These are phyloP conservation scores for Dysdera silvatica DNA, from an alignment of 1,140 invertebrate genomes.

Conservation along the genomic window DNA sequence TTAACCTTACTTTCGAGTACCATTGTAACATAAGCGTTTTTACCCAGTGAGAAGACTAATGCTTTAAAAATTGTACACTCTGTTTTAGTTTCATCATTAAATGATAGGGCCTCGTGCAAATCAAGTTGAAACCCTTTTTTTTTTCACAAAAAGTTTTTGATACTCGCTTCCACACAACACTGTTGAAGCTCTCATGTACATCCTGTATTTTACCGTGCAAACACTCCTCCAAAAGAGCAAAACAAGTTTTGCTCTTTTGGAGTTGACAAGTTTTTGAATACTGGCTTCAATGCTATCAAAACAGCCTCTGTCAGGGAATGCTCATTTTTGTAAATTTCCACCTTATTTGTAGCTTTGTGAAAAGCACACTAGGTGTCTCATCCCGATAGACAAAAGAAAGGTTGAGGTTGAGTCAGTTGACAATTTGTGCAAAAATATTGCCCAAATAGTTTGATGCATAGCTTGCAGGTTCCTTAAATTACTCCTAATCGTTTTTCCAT, in stretches of 20 bases:
- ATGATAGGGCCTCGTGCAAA: background rate
- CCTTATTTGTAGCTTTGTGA: background rate
- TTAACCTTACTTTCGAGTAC: too few species aligned
- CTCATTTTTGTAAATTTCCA: constrained; percentile 3
- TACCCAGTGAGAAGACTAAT: constrained; percentile 1
- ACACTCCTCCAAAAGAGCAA: background rate
- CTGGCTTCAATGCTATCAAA: background rate
- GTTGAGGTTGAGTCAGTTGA: constrained; percentile 4
- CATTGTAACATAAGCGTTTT: background rate
- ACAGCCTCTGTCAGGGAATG: background rate
- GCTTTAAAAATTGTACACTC: background rate
- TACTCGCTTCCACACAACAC: background rate
- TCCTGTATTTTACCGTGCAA: background rate
- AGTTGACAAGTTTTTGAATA: background rate
- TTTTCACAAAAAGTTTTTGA: background rate
- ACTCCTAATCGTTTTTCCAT: background rate
- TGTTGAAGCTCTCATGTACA: background rate
- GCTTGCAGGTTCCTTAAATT: background rate
- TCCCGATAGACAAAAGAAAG: background rate
- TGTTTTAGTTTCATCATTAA: constrained; percentile 1
- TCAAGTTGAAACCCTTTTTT: background rate
- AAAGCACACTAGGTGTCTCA: background rate
- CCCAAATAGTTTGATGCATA: constrained; percentile 6
- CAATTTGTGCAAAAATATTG: constrained; percentile 5
- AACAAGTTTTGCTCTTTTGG: too few species aligned